phyloP scores from a whole-genome alignment of 2,888 invertebrate genomes.

The Antheraea yamamai region DNA sequence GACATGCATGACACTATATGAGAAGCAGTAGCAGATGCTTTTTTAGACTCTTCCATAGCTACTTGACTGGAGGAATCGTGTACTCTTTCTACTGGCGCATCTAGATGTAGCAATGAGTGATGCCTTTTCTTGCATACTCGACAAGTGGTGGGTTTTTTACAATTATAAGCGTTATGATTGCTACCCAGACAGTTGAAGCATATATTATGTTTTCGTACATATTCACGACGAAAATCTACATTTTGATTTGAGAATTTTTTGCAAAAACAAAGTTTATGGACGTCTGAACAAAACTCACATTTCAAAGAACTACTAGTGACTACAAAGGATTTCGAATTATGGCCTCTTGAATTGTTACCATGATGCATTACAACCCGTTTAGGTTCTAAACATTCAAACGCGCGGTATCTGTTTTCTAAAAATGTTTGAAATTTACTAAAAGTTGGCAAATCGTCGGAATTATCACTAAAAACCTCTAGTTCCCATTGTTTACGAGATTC shows the following conservation, averaged over 20 bases:
- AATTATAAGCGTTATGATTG: no score
- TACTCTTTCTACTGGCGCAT: no score
- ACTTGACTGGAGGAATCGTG: conserved; percentile 13
- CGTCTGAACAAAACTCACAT: conserved; percentile 33
- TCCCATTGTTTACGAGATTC: conserved; percentile 32
- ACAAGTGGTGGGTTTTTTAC: no score
- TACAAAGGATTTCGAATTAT: neutral
- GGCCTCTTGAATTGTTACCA: neutral
- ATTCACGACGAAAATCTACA: no score
- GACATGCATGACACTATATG: conserved; percentile 23
- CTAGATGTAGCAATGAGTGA: neutral
- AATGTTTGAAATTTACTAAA: conserved; percentile 16
- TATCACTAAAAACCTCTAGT: no score
- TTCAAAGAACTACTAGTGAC: neutral
- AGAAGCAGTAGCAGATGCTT: conserved; percentile 24
- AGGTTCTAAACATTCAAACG: conserved; percentile 31
- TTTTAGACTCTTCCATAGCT: conserved; percentile 18
- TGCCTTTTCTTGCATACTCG: no score
- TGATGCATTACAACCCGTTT: conserved; percentile 20
- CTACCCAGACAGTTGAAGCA: no score
- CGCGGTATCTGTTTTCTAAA: conserved; percentile 30
- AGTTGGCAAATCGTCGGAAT: no score
- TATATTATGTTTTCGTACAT: no score
- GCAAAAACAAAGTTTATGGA: conserved; percentile 32
- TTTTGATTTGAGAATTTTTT: conserved; percentile 34